Evolutionary conservation across 2,797 vertebrate species (phyloP).

Genomic region (Pachyuromys duprasi): DNA sequence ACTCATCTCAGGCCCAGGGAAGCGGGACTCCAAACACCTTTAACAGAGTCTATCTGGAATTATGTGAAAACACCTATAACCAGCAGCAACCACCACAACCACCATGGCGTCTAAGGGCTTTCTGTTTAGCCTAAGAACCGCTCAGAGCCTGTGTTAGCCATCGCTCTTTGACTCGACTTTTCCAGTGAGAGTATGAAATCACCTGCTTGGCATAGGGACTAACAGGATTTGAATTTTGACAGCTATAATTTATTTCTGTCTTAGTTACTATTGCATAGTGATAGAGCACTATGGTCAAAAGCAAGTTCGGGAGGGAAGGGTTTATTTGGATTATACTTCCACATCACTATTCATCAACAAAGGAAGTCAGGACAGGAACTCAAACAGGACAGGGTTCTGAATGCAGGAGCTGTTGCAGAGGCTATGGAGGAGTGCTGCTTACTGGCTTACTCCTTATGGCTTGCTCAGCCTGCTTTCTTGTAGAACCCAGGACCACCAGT

Average conservation of each 20-base stretch:
- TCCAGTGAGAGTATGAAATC: not conserved
- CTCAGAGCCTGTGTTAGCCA: not conserved
- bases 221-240: not conserved
- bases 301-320: not conserved
- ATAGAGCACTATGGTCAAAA: not conserved
- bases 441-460: not conserved
- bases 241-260: not conserved
- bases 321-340: not conserved
- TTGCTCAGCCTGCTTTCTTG: not conserved
- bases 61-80: not conserved
- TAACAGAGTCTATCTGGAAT: accelerated
- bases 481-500: not conserved
- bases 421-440: no score
- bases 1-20: not conserved
- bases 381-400: not conserved
- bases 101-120: not conserved
- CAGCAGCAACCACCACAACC: not conserved
- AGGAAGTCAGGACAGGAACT: not conserved
- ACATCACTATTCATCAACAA: not conserved
- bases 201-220: not conserved
- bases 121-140: not conserved
- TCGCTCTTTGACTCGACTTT: not conserved
- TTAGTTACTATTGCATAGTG: not conserved
- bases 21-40: not conserved
- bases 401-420: not conserved